Evolutionary conservation across 2,888 invertebrate species (phyloP).

Genomic region (Lasioglossum lativentre): DNA sequence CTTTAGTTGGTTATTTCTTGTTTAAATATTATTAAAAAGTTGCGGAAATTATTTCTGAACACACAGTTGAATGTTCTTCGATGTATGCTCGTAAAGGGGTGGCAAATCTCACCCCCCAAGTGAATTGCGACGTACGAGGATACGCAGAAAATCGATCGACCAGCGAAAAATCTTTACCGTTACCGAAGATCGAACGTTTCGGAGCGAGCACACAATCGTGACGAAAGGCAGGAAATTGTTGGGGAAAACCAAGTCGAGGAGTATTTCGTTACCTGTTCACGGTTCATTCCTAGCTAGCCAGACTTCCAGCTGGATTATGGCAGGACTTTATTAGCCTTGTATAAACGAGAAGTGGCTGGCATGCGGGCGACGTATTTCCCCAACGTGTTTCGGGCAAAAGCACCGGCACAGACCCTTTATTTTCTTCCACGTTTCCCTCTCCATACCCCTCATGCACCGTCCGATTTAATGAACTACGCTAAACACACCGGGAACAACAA

Average conservation of each 20-base stretch:
- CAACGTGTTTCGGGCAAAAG: conserved; percentile 34
- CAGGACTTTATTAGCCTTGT: conserved; percentile 72
- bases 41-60: too few species aligned
- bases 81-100: too few species aligned
- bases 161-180: not conserved
- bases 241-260: conserved; percentile 39
- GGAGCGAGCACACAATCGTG: not conserved
- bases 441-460: not conserved
- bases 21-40: too few species aligned
- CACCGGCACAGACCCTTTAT: conserved; percentile 54
- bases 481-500: not conserved
- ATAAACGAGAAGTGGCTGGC: conserved; percentile 60
- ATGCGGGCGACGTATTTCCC: conserved; percentile 55
- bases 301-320: conserved; percentile 45
- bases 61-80: too few species aligned
- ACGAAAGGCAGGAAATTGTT: not conserved
- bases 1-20: too few species aligned
- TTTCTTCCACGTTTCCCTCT: conserved; percentile 46
- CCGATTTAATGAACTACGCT: not conserved
- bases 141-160: not conserved
- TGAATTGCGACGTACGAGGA: too few species aligned
- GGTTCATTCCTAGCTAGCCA: conserved; percentile 19
- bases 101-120: too few species aligned
- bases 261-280: conserved; percentile 35
- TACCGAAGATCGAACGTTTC: not conserved